A percentile compares a stretch with the other conserved stretches of the same genome.
Evolutionary conservation across 2,888 invertebrate genomes (phyloP).

Genomic region (Aquatica leii): DNA sequence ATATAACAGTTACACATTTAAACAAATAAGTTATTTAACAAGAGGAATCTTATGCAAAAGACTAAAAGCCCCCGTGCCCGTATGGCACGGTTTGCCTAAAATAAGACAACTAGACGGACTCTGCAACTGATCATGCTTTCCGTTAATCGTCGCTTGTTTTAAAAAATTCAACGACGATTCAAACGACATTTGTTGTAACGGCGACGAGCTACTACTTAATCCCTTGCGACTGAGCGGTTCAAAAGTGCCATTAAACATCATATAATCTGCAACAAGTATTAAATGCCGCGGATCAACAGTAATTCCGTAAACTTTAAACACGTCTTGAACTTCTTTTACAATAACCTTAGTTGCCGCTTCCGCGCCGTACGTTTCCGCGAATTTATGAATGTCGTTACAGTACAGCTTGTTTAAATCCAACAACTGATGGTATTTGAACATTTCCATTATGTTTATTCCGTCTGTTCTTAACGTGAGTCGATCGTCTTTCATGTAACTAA

Average conservation of each 20-base stretch:
- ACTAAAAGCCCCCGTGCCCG: conserved; percentile 83
- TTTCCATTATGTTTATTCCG: conserved; percentile 92
- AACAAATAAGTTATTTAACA: too few species aligned
- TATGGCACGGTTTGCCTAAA: conserved; percentile 81
- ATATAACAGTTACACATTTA: too few species aligned
- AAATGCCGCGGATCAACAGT: conserved; percentile 94
- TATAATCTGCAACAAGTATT: conserved; percentile 93
- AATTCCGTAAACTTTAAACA: conserved; percentile 97
- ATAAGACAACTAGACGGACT: conserved; percentile 90
- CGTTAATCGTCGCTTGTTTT: conserved; percentile 75
- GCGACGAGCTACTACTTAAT: conserved; percentile 90
- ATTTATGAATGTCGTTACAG: conserved; percentile 92
- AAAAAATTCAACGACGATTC: conserved; percentile 92
- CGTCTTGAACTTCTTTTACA: conserved; percentile 92
- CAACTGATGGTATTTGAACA: conserved; percentile 82
- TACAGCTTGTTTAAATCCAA: conserved; percentile 85
- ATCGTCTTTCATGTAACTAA: conserved; percentile 75
- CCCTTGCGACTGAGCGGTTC: conserved; percentile 90
- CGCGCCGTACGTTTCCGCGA: conserved; percentile 92
- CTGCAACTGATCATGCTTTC: conserved; percentile 75
- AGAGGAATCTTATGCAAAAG: conserved; percentile 40
- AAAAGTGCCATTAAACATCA: conserved; percentile 93
- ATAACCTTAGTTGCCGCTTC: conserved; percentile 94
- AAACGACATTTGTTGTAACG: conserved; percentile 97
- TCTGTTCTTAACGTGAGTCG: conserved; percentile 85